phyloP scores from a whole-genome alignment of 2,113 vertebrate species.

The Zosterops hypoxanthus region DNA sequence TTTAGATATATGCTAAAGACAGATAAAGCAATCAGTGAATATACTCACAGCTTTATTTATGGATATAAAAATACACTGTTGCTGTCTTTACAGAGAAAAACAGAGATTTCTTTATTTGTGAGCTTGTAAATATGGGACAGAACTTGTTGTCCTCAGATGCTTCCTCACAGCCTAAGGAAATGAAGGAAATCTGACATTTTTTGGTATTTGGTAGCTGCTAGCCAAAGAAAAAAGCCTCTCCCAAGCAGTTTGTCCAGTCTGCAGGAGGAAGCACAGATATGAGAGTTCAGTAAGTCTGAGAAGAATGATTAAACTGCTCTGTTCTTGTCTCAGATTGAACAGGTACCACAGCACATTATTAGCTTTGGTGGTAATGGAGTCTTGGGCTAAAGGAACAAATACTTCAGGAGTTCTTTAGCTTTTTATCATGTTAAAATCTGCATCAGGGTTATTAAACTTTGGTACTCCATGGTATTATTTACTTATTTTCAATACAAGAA shows the following conservation, averaged over 20 bases:
- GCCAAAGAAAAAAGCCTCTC: background rate
- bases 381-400: background rate
- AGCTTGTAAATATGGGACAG: background rate
- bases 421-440: background rate
- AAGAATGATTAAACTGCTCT: background rate
- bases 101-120: conserved; percentile 62
- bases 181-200: background rate
- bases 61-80: conserved; percentile 35
- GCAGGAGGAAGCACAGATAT: background rate
- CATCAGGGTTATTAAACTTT: background rate
- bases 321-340: background rate
- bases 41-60: conserved; percentile 41
- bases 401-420: background rate
- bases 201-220: background rate
- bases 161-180: conserved; percentile 38
- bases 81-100: conserved; percentile 7
- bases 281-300: background rate
- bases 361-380: background rate
- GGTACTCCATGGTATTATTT: background rate
- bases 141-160: conserved; percentile 59
- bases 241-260: background rate
- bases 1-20: background rate
- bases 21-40: background rate
- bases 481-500: background rate
- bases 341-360: background rate